phyloP scores from a whole-genome alignment of 2,113 vertebrate species.

The Upupa epops region DNA sequence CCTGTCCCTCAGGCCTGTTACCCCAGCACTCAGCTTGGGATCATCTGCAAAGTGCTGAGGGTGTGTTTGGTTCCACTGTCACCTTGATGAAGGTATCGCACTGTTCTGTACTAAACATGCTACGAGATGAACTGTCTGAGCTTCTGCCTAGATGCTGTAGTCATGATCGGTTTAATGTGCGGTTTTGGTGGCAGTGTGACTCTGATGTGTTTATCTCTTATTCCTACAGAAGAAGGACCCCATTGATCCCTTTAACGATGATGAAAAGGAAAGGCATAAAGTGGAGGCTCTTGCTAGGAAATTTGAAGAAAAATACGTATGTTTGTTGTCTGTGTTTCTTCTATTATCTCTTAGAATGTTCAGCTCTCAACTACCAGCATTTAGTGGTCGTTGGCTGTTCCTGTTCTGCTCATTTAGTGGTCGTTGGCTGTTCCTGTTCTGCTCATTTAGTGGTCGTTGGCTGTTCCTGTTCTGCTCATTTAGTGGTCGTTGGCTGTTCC shows the following conservation, averaged over 20 bases:
- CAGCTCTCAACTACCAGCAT: neutral
- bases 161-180: neutral
- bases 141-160: neutral
- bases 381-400: neutral
- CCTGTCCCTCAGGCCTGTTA: fast-evolving
- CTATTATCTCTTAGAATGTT: neutral
- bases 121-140: neutral
- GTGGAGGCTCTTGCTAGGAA: conserved; percentile 80
- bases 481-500: neutral
- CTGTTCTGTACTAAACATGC: neutral
- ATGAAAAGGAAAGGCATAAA: conserved; percentile 80
- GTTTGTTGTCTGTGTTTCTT: neutral
- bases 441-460: neutral
- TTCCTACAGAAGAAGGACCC: conserved; percentile 71
- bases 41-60: neutral
- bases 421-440: neutral
- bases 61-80: neutral
- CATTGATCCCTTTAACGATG: conserved; percentile 73
- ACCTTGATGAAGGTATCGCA: neutral
- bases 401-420: too few species aligned
- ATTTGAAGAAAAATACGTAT: conserved; percentile 91
- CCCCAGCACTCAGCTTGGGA: neutral
- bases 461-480: neutral
- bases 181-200: neutral
- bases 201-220: conserved; percentile 12